Conservation (phyloP, 2,797 vertebrate genomes). For the Paratrypauchen microcephalus region DNA sequence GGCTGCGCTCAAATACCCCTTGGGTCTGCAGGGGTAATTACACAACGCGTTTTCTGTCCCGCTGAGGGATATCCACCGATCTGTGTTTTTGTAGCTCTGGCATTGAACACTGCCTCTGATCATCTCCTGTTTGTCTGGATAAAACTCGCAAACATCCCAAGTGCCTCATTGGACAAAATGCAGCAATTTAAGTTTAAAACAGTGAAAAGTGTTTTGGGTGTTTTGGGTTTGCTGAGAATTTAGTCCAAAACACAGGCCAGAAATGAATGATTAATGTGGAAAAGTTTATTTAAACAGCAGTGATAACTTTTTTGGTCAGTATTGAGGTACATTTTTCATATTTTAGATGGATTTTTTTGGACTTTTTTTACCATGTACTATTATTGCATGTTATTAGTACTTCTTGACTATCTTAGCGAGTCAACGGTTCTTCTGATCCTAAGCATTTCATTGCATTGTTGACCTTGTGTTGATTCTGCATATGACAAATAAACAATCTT, state of each 20-base stretch:
- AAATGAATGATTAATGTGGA: background rate
- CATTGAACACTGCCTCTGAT: conserved; percentile 35
- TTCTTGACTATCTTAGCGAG: too few species aligned
- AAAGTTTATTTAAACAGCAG: background rate
- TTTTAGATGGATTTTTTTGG: too few species aligned
- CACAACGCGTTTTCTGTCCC: conserved; percentile 52
- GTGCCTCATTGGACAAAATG: conserved; percentile 36
- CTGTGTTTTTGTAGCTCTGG: conserved; percentile 64
- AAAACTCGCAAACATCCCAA: conserved; percentile 26
- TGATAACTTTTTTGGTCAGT: background rate
- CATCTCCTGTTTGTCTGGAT: conserved; percentile 37
- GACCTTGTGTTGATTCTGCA: too few species aligned
- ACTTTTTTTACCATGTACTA: too few species aligned
- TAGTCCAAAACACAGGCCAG: conserved; percentile 1
- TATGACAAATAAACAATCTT: too few species aligned
- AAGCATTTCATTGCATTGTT: too few species aligned
- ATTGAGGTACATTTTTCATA: background rate
- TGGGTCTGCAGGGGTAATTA: conserved; percentile 70
- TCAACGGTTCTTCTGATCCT: too few species aligned
- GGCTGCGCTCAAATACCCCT: conserved; percentile 73
- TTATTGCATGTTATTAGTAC: too few species aligned
- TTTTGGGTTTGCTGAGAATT: background rate
- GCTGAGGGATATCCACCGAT: conserved; percentile 57
- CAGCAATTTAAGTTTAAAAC: conserved; percentile 27
- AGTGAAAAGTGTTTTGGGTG: conserved; percentile 17